Conservation (phyloP, 2,113 vertebrate species). For the Catharus minimus region DNA sequence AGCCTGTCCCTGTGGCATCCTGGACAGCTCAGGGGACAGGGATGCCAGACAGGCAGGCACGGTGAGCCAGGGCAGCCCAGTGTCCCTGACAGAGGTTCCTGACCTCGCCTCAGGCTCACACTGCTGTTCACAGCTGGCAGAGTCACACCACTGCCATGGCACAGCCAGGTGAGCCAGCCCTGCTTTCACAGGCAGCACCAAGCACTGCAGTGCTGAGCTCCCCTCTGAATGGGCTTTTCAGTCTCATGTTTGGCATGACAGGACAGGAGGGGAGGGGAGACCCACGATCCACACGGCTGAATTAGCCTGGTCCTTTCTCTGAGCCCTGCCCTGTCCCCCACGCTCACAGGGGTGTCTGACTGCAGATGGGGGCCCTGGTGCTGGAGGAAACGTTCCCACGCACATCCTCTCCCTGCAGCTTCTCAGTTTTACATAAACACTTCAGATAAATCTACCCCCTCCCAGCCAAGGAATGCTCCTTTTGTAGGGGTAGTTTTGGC, state of each 20-base stretch:
- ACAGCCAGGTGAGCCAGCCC: background rate
- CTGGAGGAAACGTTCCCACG: background rate
- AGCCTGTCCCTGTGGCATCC: background rate
- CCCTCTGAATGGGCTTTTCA: background rate
- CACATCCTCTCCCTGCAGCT: conserved; percentile 1
- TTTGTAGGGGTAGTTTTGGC: conserved; percentile 33
- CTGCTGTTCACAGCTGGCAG: background rate
- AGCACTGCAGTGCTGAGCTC: background rate
- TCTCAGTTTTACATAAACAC: conserved; percentile 25
- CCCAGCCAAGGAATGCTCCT: conserved; percentile 46
- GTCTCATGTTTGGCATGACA: fast-evolving
- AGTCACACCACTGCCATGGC: background rate
- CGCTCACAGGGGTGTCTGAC: background rate
- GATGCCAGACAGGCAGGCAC: background rate
- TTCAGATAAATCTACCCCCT: conserved; percentile 15
- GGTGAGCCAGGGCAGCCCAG: fast-evolving
- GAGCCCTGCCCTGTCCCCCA: background rate
- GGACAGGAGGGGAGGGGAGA: background rate
- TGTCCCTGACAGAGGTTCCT: background rate
- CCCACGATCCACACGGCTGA: background rate
- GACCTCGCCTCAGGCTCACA: background rate
- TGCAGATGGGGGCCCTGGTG: background rate
- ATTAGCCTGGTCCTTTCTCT: background rate
- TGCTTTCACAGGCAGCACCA: background rate
- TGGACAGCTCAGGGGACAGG: background rate